Base-by-base conservation (phyloP, 2,888 invertebrate genomes). In the Adelphocoris suturalis region DNA sequence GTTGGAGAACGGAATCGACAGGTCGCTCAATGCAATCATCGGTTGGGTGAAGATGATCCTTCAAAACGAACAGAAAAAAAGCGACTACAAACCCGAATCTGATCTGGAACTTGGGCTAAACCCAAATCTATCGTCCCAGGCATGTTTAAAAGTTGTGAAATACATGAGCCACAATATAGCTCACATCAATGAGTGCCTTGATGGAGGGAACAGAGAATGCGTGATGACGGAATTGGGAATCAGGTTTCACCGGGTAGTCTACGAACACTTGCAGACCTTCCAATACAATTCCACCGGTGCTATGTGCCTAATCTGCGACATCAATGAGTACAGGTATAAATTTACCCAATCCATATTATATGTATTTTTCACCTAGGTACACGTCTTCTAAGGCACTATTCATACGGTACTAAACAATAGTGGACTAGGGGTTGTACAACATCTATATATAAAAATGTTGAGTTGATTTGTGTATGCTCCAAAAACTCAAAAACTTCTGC, bases 221-320 rank as follows among this genome's bases (percentile, higher is more conserved):
- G 96, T 98, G 13, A 94, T 98, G 52, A 95, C 97, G 85, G 99
- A 99, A 93, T 94, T 99, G 27, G 99, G 99, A 0, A 95, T 97
- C 37, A 95, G 98, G n/a, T 95, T 99, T 91, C 99, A 99, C 93
- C 95, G 98, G 85, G 96, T 98, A 82, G 96, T 99, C 91, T 98
- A 98, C 93, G 98, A 99, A 91, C 99, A 99, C 93, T 94, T 99
- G 91, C 96, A 97, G 92, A 98, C 97, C 93, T 98, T 97, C 94
- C 97, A 98, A 93, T 99, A 98, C 93, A 98, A 97, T 93, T 97
- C 98, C 7, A 96, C 98, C 80, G 99, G 99, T 89, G 99, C 99
- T 0, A 98, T 99, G 97, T 96, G 98, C 93, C 98, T 98, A 1
- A 98, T 99, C 92, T 99, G 99, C 94, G 99, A 99, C 94, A 97